phyloP scores from a whole-genome alignment of 2,113 vertebrate species.

The Callionymus lyra region DNA sequence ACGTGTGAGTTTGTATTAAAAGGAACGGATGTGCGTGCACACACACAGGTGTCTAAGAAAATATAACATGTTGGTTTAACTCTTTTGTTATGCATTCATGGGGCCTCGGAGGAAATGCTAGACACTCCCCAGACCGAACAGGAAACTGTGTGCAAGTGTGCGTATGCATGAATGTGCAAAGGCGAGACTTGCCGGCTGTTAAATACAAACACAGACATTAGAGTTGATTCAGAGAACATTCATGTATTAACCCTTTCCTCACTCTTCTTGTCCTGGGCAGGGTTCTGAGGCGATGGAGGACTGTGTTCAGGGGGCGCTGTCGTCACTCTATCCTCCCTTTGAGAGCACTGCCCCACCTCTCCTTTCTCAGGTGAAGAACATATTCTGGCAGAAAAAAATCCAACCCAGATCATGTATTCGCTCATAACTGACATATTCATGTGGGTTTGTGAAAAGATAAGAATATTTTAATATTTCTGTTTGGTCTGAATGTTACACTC shows the following conservation, averaged over 20 bases:
- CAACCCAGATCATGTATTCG: neutral
- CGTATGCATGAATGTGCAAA: slow-evolving; percentile 26
- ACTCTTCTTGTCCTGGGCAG: slow-evolving; percentile 41
- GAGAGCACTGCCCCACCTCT: slow-evolving; percentile 85
- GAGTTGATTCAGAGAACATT: slow-evolving; percentile 21
- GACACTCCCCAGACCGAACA: slow-evolving; percentile 56
- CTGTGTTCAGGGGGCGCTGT: slow-evolving; percentile 86
- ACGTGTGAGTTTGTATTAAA: slow-evolving; percentile 14
- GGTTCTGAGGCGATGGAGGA: slow-evolving; percentile 88
- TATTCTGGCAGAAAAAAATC: neutral
- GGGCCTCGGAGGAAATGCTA: slow-evolving; percentile 43
- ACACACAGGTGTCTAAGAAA: neutral
- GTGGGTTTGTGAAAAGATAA: neutral
- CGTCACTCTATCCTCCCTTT: slow-evolving; percentile 84
- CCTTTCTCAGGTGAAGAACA: slow-evolving; percentile 70
- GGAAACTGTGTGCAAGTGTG: slow-evolving; percentile 42
- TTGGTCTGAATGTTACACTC: no score
- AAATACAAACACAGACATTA: slow-evolving; percentile 36
- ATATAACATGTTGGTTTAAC: neutral
- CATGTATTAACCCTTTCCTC: slow-evolving; percentile 31
- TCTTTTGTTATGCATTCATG: slow-evolving; percentile 33
- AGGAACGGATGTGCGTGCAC: slow-evolving; percentile 4
- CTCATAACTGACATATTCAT: neutral
- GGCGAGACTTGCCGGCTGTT: slow-evolving; percentile 30
- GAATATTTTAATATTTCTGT: no score